A percentile compares a stretch with the other conserved stretches of the same genome.
phyloP scores from a whole-genome alignment of 2,113 vertebrate species.

The Pterocles burchelli region DNA sequence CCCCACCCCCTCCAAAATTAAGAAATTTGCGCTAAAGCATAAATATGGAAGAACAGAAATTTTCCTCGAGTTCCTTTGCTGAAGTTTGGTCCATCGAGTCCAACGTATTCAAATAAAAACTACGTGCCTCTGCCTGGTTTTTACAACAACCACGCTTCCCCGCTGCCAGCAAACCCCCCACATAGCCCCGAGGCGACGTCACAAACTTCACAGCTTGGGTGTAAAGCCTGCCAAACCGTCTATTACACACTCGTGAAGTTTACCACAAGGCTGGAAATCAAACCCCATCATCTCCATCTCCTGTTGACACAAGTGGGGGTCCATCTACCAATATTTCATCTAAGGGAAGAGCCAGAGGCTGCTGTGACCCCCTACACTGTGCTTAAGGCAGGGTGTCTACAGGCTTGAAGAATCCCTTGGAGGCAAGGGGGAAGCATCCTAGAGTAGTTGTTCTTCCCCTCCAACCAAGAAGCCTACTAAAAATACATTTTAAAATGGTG shows the following conservation, averaged over 20 bases:
- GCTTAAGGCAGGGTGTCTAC: neutral
- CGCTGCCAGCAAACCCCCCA: neutral
- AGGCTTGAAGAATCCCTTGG: neutral
- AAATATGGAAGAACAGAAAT: constrained; percentile 67
- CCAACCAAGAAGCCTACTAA: neutral
- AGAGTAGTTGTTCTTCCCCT: neutral
- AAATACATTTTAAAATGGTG: neutral
- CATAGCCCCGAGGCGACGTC: neutral
- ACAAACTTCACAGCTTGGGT: neutral
- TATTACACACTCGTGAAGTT: neutral
- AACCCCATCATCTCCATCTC: neutral
- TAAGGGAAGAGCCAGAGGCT: neutral
- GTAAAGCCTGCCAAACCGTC: neutral
- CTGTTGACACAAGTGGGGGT: neutral
- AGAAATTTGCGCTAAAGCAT: constrained; percentile 57
- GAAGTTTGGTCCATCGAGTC: constrained; percentile 57
- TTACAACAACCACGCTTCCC: constrained; percentile 12
- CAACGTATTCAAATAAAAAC: constrained; percentile 9
- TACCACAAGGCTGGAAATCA: neutral
- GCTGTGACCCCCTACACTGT: neutral
- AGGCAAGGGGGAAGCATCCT: neutral
- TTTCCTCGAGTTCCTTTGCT: constrained; percentile 64
- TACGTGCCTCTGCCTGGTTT: neutral
- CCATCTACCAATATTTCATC: neutral
- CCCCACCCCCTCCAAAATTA: neutral